Evolutionary conservation across 1,140 invertebrate species (phyloP).

Genomic region (Araneus ventricosus): DNA sequence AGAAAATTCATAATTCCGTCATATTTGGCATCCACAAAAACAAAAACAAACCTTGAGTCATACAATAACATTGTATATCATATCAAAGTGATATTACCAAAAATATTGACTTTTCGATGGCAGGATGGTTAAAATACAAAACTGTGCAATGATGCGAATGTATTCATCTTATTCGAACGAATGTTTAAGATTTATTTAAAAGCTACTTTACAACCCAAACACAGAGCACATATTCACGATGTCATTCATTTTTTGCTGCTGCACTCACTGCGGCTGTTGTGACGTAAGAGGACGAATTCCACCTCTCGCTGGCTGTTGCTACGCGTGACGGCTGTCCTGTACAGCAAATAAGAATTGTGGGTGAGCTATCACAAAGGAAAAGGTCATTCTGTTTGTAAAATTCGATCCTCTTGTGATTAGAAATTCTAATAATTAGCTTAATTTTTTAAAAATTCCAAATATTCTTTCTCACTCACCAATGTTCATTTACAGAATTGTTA

Average conservation of each 20-base stretch:
- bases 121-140: neutral
- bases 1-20: conserved; percentile 12
- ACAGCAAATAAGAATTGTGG: conserved; percentile 40
- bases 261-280: conserved; percentile 59
- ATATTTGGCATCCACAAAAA: conserved; percentile 31
- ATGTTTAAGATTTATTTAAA: conserved; percentile 10
- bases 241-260: conserved; percentile 71
- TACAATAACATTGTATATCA: conserved; percentile 19
- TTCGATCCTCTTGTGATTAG: neutral
- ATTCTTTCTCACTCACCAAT: conserved; percentile 25
- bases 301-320: conserved; percentile 33
- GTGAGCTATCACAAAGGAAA: conserved; percentile 2
- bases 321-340: conserved; percentile 10
- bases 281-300: conserved; percentile 54
- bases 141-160: neutral
- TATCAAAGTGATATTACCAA: neutral
- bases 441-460: conserved; percentile 27
- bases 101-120: neutral
- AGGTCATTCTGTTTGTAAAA: conserved; percentile 39
- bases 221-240: conserved; percentile 52
- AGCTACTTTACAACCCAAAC: conserved; percentile 34
- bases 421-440: neutral
- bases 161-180: conserved; percentile 21
- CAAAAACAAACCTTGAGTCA: conserved; percentile 49
- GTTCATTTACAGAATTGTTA: conserved; percentile 50